These are phyloP conservation scores for Tetheella fluctuosa DNA, from an alignment of 2,888 invertebrate species.

Conservation along the genomic window DNA sequence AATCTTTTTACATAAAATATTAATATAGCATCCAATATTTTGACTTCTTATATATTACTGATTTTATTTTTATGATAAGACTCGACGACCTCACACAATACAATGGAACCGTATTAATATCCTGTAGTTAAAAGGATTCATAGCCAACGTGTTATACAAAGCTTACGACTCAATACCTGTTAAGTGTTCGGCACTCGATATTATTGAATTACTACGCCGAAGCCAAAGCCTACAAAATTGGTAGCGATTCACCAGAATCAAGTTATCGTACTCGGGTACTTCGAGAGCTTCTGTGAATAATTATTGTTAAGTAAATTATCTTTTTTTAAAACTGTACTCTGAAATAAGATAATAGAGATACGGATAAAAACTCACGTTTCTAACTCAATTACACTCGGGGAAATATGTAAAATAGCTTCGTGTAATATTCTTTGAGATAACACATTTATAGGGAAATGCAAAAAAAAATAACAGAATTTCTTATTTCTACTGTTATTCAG, in stretches of 20 bases:
- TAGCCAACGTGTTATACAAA: conserved; percentile 10
- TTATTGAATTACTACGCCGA: conserved; percentile 44
- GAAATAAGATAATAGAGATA: no score
- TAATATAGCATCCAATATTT: no score
- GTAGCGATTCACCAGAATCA: conserved; percentile 38
- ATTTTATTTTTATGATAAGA: not conserved
- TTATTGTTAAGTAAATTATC: not conserved
- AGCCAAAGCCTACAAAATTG: conserved; percentile 32
- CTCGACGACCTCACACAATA: not conserved
- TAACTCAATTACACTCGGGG: no score
- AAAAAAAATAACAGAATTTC: no score
- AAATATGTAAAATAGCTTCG: no score
- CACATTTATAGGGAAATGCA: no score
- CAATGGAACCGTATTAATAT: conserved; percentile 7
- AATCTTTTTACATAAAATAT: no score
- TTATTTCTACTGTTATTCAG: no score
- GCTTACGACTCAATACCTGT: conserved; percentile 43
- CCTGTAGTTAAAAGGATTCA: conserved; percentile 10
- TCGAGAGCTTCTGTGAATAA: not conserved
- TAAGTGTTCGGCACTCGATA: conserved; percentile 41
- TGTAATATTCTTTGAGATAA: no score
- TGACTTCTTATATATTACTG: no score
- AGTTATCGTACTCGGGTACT: conserved; percentile 10
- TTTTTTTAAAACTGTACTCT: not conserved
- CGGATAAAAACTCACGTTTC: no score